Base-by-base conservation (phyloP, 2,797 vertebrate species). In the Remorina albescens region DNA sequence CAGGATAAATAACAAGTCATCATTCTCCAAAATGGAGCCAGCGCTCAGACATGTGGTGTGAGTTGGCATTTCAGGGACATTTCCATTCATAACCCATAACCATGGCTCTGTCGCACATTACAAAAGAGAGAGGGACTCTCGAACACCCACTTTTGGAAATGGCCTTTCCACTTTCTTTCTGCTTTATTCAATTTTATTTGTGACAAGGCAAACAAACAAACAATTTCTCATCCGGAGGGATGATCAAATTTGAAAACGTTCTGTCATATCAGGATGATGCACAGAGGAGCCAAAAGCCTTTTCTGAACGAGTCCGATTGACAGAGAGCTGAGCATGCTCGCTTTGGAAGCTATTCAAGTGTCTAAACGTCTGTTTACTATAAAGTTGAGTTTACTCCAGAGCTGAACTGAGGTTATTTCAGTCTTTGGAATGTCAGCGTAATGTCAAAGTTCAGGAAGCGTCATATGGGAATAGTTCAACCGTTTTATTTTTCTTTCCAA, bases 201-300 rank as follows among this genome's bases (percentile, higher is more conserved):
- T 67, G 76, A 88, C 74, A 70, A 65, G 61, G 50, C 67, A 76
- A 81, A 86, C 68, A 81, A 80, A 83, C 72, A 80, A 84, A 85
- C 82, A 62, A 73, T 82, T 84, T 68, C 65, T 79, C 78, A 63
- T 66, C 34, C 65, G 25, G 58, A 72, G 70, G 78, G 15, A 61
- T 78, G 83, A 82, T 86, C 81, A 67, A 9, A 82, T 87, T 66
- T 63, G 30, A 74, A 83, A 75, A 74, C 69, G 71, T 55, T 71
- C 63, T 49, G 68, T 83, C 86, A 66, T 51, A 69, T 82, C 56
- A 41, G 67, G 62, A 30, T 67, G 72, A 83, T 58, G 65, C 67
- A 80, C 36, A 46, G 73, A 50, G 58, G 21, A 54, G 56, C 16
- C 74, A 60, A 73, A 53, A 34, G 42, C 26, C 32, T 69, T 51